A percentile compares a stretch with the other conserved stretches of the same genome.
Evolutionary conservation across 2,797 vertebrate species (phyloP).

Genomic region (Mus caroli): DNA sequence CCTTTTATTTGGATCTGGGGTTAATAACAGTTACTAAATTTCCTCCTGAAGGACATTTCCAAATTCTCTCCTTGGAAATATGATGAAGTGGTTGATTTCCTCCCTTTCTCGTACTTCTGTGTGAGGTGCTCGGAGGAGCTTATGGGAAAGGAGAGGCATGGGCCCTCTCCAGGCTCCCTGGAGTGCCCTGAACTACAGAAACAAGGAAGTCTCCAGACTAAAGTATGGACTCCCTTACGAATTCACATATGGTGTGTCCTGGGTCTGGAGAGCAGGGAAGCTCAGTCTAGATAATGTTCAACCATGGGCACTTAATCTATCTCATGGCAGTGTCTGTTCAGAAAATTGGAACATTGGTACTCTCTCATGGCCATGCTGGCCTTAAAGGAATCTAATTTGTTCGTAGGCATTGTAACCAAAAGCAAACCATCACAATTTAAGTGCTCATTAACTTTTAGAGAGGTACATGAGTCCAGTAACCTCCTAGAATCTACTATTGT

Average conservation of each 20-base stretch:
- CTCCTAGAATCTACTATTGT: not conserved
- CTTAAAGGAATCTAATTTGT: not conserved
- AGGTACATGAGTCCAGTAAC: not conserved
- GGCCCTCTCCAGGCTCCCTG: not conserved
- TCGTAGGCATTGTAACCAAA: not conserved
- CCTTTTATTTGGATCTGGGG: conserved; percentile 15
- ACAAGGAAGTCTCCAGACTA: not conserved
- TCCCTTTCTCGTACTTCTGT: not conserved
- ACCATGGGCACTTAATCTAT: not conserved
- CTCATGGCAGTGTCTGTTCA: not conserved
- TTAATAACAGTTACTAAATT: not conserved
- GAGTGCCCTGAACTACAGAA: not conserved
- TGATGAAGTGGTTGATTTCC: not conserved
- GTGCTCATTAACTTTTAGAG: not conserved
- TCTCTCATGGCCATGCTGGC: not conserved
- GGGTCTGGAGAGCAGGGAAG: accelerated
- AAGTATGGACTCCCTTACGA: accelerated
- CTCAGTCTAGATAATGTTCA: not conserved
- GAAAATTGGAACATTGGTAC: not conserved
- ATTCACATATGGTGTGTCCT: not conserved
- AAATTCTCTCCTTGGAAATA: not conserved
- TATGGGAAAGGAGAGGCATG: not conserved
- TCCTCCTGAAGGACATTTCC: not conserved
- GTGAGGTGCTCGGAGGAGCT: not conserved
- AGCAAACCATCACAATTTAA: not conserved